These are phyloP conservation scores for Perccottus glenii DNA, from an alignment of 2,113 vertebrate genomes.

Conservation along the genomic window DNA sequence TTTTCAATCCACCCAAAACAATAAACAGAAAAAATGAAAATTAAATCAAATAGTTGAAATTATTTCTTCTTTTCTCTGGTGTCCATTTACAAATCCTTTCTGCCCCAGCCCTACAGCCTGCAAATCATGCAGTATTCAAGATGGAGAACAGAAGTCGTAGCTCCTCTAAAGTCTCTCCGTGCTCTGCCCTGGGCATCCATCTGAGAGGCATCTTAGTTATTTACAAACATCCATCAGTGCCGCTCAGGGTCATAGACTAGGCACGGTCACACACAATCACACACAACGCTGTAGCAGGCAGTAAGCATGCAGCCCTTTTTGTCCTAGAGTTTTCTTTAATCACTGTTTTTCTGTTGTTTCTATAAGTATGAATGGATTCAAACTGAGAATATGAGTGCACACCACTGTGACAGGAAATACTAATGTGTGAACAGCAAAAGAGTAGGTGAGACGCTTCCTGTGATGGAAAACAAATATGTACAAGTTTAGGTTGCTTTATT, in stretches of 20 bases:
- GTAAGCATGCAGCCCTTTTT: neutral
- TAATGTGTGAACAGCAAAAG: neutral
- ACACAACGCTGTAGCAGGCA: constrained; percentile 9
- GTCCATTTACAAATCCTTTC: constrained; percentile 5
- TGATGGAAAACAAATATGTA: neutral
- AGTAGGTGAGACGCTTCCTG: constrained; percentile 25
- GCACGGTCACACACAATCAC: constrained; percentile 7
- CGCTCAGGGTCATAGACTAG: constrained; percentile 49
- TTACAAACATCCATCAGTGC: constrained; percentile 60
- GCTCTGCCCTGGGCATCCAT: constrained; percentile 53
- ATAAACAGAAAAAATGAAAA: too few relatives aligned
- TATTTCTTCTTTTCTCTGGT: neutral
- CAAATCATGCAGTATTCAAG: constrained; percentile 43
- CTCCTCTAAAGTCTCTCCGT: constrained; percentile 49
- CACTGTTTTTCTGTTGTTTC: constrained; percentile 1
- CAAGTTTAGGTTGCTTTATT: neutral
- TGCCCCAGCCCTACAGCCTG: neutral
- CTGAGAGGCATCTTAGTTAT: constrained; percentile 61
- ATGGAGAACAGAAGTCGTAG: constrained; percentile 51
- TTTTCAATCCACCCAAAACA: too few relatives aligned
- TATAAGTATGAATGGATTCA: neutral
- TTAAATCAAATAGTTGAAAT: too few relatives aligned
- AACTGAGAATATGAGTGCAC: neutral
- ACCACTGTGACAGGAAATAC: neutral
- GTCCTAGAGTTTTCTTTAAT: constrained; percentile 25